Evolutionary conservation across 2,113 vertebrate species (phyloP).

Genomic region (Ceyx margarethae): DNA sequence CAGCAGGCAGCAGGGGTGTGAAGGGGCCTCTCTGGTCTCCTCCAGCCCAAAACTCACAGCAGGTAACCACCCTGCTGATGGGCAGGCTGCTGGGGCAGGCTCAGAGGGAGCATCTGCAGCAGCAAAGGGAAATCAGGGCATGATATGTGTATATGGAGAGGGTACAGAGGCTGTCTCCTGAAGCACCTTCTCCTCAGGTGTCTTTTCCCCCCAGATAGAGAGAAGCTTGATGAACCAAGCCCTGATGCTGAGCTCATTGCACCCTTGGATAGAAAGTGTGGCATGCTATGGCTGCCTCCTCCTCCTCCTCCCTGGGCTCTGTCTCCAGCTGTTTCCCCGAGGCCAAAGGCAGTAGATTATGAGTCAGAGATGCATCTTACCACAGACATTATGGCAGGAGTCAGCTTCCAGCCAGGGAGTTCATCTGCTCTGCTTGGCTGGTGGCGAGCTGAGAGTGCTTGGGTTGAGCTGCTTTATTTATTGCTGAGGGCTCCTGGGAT

Average conservation of each 20-base stretch:
- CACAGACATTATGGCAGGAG: not conserved
- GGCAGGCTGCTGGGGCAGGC: fast-evolving
- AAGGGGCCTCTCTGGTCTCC: not conserved
- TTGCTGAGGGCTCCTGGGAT: not conserved
- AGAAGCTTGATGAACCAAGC: not conserved
- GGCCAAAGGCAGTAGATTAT: not conserved
- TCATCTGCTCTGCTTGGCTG: not conserved
- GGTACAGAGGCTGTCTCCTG: not conserved
- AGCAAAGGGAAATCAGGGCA: not conserved
- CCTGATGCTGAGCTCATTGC: not conserved
- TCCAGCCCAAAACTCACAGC: not conserved
- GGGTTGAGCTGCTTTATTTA: not conserved
- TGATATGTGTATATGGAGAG: not conserved
- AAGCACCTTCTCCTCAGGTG: not conserved
- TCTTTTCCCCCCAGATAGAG: not conserved
- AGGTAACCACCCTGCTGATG: not conserved
- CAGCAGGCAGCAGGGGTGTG: not conserved
- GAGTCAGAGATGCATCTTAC: not conserved
- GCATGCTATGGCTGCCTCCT: fast-evolving
- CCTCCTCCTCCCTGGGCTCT: not conserved
- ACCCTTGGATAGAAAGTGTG: not conserved
- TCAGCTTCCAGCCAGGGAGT: not conserved
- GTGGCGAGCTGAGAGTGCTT: not conserved
- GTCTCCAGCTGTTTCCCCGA: not conserved
- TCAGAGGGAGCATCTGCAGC: not conserved